Evolutionary conservation across 2,888 invertebrate species (phyloP), one percentile per base, ranked within the genome.

Genomic region (Leptopterna dolabrata): DNA sequence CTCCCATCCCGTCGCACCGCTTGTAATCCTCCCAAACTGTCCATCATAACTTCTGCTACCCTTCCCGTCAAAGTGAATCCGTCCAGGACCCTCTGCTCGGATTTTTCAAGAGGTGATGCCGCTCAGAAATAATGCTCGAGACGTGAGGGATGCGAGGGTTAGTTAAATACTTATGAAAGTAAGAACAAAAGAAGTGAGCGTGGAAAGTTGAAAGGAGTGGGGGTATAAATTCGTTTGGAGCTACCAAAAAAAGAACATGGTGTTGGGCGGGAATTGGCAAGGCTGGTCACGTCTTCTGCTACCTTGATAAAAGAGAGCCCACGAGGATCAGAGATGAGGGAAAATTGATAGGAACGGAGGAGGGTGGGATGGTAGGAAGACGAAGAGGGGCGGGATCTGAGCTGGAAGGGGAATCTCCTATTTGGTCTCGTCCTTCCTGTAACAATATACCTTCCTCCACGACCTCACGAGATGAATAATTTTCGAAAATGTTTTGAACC

Each of bases 341-440:
- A 88, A 88, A 88, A 87, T 87, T 87, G 88, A 88, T 88, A 88
- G 86, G 81, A 88, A 83, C 27, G 45, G 78, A 47, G 87, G 83
- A 24, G 51, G 81, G 29, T 27, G 47, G 81, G 55, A 16, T 2
- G 81, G 45, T 14, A 19, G 78, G 14, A 45, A 30, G 16, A 30
- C 30, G 13, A 4, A 36, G 73, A 78, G 41, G 41, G 55, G 63
- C 30, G 51, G 63, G 51, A 4, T 14, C 45, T 19, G 47, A 47
- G 47, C n/a, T 45, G 51, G 47, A 19, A 80, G 80, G 71, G 30
- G 27, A 27, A 71, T 24, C 71, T 24, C 71, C 29, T 70, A 9
- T 71, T 27, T 27, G 27, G 30, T 27, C 71, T 71, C 27, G 29
- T 30, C 71, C 11, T 71, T 30, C 71, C 7, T 4, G 51, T 71